phyloP scores from a whole-genome alignment of 92 coral and sea anemone genomes.

The Epizoanthus illoricatus region DNA sequence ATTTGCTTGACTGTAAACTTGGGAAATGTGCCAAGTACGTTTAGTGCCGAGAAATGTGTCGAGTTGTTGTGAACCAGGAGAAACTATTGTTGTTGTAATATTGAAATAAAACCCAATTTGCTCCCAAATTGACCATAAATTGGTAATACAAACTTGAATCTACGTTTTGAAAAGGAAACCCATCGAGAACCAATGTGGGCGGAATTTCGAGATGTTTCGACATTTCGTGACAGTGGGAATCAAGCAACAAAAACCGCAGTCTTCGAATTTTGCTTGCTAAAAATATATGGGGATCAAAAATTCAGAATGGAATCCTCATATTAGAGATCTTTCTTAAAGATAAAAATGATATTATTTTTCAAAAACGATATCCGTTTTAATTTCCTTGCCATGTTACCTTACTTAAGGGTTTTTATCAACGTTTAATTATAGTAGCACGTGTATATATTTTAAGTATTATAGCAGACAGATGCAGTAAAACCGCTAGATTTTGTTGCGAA shows the following conservation, averaged over 20 bases:
- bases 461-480: constrained; percentile 17
- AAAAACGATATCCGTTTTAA: background rate
- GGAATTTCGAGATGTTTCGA: background rate
- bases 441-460: constrained; percentile 2
- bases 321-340: background rate
- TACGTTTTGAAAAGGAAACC: background rate
- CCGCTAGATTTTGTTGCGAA: constrained; percentile 20
- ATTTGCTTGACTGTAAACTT: background rate
- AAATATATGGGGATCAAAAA: background rate
- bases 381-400: constrained; percentile 13
- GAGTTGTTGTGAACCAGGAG: background rate
- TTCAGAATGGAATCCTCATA: background rate
- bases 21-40: background rate
- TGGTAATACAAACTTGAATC: constrained; percentile 10
- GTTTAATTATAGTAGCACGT: constrained; percentile 25
- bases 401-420: background rate
- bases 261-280: background rate
- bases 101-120: constrained; percentile 11
- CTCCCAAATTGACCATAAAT: constrained; percentile 9
- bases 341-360: constrained; percentile 13
- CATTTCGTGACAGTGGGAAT: background rate
- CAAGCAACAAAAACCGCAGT: background rate
- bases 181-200: background rate
- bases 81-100: background rate
- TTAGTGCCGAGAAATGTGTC: background rate